Evolutionary conservation across 2,797 vertebrate species (phyloP), one percentile per base, ranked within the genome.

Genomic region (Aphelocoma californica): DNA sequence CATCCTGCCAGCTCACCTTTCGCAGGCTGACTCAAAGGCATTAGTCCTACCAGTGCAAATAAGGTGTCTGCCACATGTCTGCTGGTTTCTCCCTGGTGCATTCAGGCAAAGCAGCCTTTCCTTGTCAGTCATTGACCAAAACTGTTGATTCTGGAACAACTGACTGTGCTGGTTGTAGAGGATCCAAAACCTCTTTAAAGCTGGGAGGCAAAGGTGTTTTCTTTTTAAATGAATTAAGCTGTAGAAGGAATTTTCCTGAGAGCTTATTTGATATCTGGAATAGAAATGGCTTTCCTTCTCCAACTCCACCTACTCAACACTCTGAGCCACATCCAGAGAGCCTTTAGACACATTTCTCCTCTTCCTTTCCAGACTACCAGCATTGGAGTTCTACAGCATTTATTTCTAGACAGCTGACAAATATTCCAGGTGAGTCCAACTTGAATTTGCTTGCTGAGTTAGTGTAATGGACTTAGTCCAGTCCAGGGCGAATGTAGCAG

Each of bases 1-100:
- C 93, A 96, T 96, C 93, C 96, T 95, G 95, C 94, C 91, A 88
- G 85, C 88, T 95, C 94, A 95, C 91, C 94, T 96, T 96, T 90
- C 17, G 2, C 47, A 56, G 91, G 81, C 87, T 58, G 38, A 48
- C 61, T 80, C 64, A 4, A 91, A 88, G 85, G 70, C 81, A 29
- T 79, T 93, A 82, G 86, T 94, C 93, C 92, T 86, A 96, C 88
- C 90, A 93, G 83, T 91, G 92, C 95, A 95, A 96, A 96, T 86
- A 96, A 82, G 86, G 83, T 67, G 71, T 91, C 90, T 95, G 88
- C 86, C 86, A 53, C 80, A 90, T 56, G 77, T 92, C 90, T 95
- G 83, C 61, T 85, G 74, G 56, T 62, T 93, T 92, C 83, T 91
- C 80, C 78, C 67, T 64, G 42, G 64, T 92, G 83, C 93, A 92